Evolutionary conservation across 2,113 vertebrate genomes (phyloP).

Genomic region (Sapayoa aenigma): DNA sequence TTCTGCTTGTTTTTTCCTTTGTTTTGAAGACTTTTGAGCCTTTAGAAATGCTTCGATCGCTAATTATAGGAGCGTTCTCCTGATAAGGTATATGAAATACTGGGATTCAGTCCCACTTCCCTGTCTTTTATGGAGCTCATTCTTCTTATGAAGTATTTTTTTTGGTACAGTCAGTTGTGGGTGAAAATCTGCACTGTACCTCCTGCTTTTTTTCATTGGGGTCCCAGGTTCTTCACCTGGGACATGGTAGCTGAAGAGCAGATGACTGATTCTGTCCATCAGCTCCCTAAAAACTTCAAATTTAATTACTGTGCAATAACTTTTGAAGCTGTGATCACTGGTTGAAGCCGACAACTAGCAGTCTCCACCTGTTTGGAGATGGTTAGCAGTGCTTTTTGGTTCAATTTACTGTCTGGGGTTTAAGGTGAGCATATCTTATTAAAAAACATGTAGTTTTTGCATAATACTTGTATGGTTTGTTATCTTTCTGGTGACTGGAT

Average conservation of each 20-base stretch:
- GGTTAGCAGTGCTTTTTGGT: not conserved
- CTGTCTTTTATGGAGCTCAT: not conserved
- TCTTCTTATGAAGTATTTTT: not conserved
- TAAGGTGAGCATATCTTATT: not conserved
- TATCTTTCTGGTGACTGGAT: not conserved
- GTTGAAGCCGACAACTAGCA: not conserved
- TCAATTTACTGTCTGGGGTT: not conserved
- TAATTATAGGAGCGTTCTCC: not conserved
- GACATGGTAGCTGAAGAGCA: not conserved
- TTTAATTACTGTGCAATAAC: not conserved
- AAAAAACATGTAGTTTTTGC: not conserved
- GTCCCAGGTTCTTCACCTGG: not conserved
- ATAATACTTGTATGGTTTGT: not conserved
- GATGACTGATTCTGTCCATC: not conserved
- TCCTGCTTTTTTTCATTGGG: not conserved
- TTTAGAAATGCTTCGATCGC: not conserved
- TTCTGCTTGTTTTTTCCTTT: constrained; percentile 32
- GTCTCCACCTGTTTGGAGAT: not conserved
- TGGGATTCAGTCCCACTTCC: not conserved
- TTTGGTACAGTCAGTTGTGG: not conserved
- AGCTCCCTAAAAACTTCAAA: not conserved
- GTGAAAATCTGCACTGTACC: not conserved
- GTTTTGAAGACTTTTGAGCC: constrained; percentile 22
- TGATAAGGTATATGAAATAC: not conserved
- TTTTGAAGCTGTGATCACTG: not conserved